Evolutionary conservation across 2,797 vertebrate genomes (phyloP), one percentile per base, ranked within the genome.

Genomic region (Phrynocephalus forsythii): DNA sequence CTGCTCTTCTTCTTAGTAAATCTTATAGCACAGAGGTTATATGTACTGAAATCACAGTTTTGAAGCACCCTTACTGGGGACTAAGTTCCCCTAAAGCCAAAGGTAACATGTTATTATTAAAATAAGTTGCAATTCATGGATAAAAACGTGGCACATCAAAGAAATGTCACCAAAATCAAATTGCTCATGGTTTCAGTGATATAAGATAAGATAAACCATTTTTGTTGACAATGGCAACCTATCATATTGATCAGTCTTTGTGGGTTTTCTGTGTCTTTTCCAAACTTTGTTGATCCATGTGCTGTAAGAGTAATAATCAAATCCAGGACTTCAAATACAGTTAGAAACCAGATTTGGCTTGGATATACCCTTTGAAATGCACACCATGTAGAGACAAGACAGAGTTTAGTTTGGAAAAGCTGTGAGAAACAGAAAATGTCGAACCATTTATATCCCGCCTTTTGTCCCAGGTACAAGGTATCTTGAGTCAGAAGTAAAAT

Each of bases 181-280:
- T 67, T 30, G 52, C 52, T 84, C 44, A n/a, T 75, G 13, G 26
- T 72, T 84, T 48, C 24, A 84, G 33, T 28, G 24, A 56, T 50
- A 52, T 44, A 44, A 44, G 38, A 38, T 38, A 38, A 38, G 38
- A 44, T 44, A 44, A 44, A 44, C 38, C 38, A 44, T 52, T 79
- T 79, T 38, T 72, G 28, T 72, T 63, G 75, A 82, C 60, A 71
- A 15, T 60, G 22, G 26, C 72, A 83, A 79, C 3, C 66, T 30
- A 9, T 75, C 69, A 50, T 22, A 71, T 56, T 66, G 33, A 73
- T 82, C 69, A 75, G 20, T 50, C 69, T 63, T 6, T 33, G 30
- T 56, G 66, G 63, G 48, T 44, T 72, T 77, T 83, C 48, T 83
- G 66, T 73, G 68, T 83, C 77, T 66, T 88, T 69, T 18, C 33